Conservation (phyloP, 1,140 invertebrate species). For the Drosophila asahinai region DNA sequence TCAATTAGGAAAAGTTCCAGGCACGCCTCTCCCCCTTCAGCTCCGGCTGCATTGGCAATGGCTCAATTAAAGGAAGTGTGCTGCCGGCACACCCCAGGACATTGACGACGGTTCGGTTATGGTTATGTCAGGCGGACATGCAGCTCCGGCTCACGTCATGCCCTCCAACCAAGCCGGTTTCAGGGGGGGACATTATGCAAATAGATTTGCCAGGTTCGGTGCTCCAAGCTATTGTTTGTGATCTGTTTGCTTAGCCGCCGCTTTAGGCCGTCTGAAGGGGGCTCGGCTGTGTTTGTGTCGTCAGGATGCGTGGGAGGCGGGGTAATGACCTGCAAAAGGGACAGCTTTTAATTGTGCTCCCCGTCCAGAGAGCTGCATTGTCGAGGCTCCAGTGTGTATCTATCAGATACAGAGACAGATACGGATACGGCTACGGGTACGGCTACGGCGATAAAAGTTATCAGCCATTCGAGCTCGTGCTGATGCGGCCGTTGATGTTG, state of each 20-base stretch:
- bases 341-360: slow-evolving; percentile 53
- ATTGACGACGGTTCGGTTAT: slow-evolving; percentile 52
- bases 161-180: slow-evolving; percentile 4
- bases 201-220: slow-evolving; percentile 47
- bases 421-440: slow-evolving; percentile 29
- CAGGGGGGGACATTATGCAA: slow-evolving; percentile 57
- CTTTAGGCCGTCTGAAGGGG: slow-evolving; percentile 58
- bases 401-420: slow-evolving; percentile 29
- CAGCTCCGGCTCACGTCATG: slow-evolving; percentile 66
- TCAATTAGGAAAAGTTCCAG: slow-evolving; percentile 64
- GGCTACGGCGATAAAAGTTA: slow-evolving; percentile 62
- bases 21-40: slow-evolving; percentile 25
- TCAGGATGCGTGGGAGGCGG: slow-evolving; percentile 38
- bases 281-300: slow-evolving; percentile 18
- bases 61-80: slow-evolving; percentile 72
- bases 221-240: slow-evolving; percentile 8
- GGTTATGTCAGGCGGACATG: slow-evolving; percentile 69
- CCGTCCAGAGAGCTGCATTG: slow-evolving; percentile 5
- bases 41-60: slow-evolving; percentile 33
- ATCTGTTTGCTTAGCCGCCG: slow-evolving; percentile 55
- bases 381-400: slow-evolving; percentile 43
- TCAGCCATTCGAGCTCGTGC: slow-evolving; percentile 54
- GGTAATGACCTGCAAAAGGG: slow-evolving; percentile 69
- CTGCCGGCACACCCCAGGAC: slow-evolving; percentile 60
- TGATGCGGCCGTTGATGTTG: slow-evolving; percentile 26